Base-by-base conservation (phyloP, 1,140 invertebrate species). In the Pseudomyrmex sp. region DNA sequence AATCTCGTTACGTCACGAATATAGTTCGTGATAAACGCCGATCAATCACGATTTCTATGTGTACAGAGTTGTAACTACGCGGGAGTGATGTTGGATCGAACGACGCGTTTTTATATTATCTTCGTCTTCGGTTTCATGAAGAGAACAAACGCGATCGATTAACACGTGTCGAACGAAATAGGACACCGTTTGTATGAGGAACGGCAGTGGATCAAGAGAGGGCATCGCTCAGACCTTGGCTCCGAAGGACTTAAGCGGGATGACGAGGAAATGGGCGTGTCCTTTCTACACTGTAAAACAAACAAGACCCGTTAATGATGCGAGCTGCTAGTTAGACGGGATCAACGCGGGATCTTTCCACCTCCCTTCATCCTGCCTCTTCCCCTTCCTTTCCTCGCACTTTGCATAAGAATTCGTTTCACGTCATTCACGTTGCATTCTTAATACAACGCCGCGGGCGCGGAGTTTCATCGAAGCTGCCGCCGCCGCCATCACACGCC, bases 381-480 rank as follows among this genome's bases (percentile, higher is more conserved):
- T 44, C 48, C 46, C 44, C 46, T 52, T 18, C 74, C 48, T 48
- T 46, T 26, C 50, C 56, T 48, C 46, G 23, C 59, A 82, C 84
- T 90, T 90, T 90, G 88, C 90, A 90, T 90, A 90, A 87, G 88
- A 90, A 91, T 91, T 91, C 90, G 87, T 89, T 91, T 90, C 85
- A 90, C 89, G 90, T 91, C 88, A 88, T 90, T 90, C 88, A 86
- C 87, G 85, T 90, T 86, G 79, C 85, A 88, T 89, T 88, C 86
- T 91, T 90, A 90, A 90, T 89, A 86, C 79, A 84, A 50, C 75
- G 85, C 88, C 89, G 58, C 58, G 65, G 63, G 72, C 79, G 63
- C 70, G 79, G 84, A 84, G 15, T 82, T 66, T 61, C 65, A 26
- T 69, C 61, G 61, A 20, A 20, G 23, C 58, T 62, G 58, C 20